A percentile compares a stretch with the other conserved stretches of the same genome.
Conservation (phyloP, 2,797 vertebrate species). For the Heliangelus exortis region DNA sequence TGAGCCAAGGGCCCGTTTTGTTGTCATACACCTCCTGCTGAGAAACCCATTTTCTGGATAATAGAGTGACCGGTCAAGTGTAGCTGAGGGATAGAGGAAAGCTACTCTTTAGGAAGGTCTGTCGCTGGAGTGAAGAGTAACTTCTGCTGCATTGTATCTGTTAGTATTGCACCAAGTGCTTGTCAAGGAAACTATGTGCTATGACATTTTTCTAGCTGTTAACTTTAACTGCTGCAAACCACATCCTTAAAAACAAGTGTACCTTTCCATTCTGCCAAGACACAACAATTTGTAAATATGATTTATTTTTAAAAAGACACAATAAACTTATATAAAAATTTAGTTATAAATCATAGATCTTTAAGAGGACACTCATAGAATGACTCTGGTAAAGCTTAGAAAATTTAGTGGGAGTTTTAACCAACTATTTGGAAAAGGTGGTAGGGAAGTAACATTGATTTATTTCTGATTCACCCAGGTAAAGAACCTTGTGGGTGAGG, state of each 20-base stretch:
- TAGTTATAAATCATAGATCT: background rate
- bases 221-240: background rate
- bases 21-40: slow-evolving; percentile 75
- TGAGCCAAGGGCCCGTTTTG: slow-evolving; percentile 61
- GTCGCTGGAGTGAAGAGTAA: slow-evolving; percentile 36
- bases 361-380: background rate
- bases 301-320: background rate
- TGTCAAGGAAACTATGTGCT: background rate
- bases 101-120: slow-evolving; percentile 29
- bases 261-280: background rate
- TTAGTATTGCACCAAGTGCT: background rate
- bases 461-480: background rate
- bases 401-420: background rate
- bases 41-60: slow-evolving; percentile 80
- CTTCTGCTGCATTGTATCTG: background rate
- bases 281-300: background rate
- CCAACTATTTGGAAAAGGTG: background rate
- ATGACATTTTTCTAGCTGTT: background rate
- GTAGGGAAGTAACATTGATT: background rate
- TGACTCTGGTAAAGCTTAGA: too few relatives aligned
- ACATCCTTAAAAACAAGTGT: background rate
- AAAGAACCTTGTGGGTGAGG: background rate
- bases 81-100: slow-evolving; percentile 46
- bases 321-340: background rate
- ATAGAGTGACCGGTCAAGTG: slow-evolving; percentile 78